These are phyloP conservation scores for Andrena minutula DNA, from an alignment of 2,888 invertebrate species.

Conservation along the genomic window DNA sequence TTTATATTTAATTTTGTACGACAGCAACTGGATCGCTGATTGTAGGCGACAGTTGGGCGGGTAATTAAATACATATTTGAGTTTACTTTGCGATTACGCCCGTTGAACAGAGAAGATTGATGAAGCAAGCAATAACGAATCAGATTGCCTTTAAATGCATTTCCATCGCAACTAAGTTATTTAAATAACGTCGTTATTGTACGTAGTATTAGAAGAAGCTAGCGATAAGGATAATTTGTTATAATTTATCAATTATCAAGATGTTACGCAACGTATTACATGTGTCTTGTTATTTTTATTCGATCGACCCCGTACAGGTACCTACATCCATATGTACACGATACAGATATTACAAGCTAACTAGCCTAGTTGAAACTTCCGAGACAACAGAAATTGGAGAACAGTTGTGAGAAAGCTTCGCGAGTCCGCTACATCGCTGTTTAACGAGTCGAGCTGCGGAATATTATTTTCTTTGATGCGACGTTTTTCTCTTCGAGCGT, in stretches of 20 bases:
- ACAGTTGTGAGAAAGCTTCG: conserved; percentile 37
- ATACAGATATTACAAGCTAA: conserved; percentile 55
- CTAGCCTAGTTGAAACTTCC: conserved; percentile 56
- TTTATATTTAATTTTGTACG: conserved; percentile 48
- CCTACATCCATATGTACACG: conserved; percentile 66
- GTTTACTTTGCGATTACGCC: conserved; percentile 35
- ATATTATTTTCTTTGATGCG: conserved; percentile 29
- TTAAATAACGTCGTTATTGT: conserved; percentile 14
- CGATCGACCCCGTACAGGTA: conserved; percentile 59
- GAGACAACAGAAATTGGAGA: conserved; percentile 24
- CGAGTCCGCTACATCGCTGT: conserved; percentile 33
- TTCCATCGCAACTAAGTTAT: conserved; percentile 6
- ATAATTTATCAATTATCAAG: conserved; percentile 36
- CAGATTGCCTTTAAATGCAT: neutral
- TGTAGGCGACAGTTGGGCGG: conserved; percentile 6
- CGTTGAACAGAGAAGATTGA: neutral
- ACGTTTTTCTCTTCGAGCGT: neutral
- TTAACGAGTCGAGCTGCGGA: conserved; percentile 52
- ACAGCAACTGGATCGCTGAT: conserved; percentile 21
- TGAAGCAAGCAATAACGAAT: neutral
- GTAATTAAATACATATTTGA: conserved; percentile 3
- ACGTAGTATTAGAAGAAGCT: neutral
- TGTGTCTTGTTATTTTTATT: conserved; percentile 68
- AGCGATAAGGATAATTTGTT: conserved; percentile 47
- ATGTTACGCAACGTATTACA: conserved; percentile 49